These are phyloP conservation scores for Sakesphorus luctuosus DNA, from an alignment of 2,113 vertebrate species.

Conservation along the genomic window DNA sequence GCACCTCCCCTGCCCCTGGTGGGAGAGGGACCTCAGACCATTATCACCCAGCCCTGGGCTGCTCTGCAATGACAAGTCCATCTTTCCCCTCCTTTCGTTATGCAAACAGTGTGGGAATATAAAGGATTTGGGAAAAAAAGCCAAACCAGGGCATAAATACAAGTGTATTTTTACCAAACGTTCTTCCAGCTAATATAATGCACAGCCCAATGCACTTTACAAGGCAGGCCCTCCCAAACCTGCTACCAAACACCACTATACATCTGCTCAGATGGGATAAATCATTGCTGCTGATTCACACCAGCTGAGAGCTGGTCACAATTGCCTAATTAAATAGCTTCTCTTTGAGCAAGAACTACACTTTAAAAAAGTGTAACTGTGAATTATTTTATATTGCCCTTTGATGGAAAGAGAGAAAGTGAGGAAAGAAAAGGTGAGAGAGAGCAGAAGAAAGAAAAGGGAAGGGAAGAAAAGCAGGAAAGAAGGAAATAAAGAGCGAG, in stretches of 20 bases:
- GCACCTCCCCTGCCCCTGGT: too few species aligned
- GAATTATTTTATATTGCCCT: neutral
- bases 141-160: neutral
- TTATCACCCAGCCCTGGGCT: neutral
- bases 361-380: neutral
- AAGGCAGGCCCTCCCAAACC: neutral
- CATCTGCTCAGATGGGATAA: slow-evolving; percentile 22
- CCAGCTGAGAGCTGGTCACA: slow-evolving; percentile 32
- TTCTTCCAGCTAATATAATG: neutral
- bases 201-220: slow-evolving; percentile 25
- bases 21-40: neutral
- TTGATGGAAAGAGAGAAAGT: neutral
- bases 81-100: neutral
- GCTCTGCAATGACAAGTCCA: neutral
- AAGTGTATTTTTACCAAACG: neutral
- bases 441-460: neutral
- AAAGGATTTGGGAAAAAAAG: neutral
- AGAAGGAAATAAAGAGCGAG: neutral
- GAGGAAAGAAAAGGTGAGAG: neutral
- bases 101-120: neutral
- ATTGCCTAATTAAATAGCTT: slow-evolving; percentile 24
- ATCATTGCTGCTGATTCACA: slow-evolving; percentile 44
- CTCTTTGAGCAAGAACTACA: neutral
- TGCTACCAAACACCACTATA: neutral
- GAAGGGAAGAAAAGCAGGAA: neutral